Evolutionary conservation across 2,888 invertebrate species (phyloP).

Genomic region (Ornithoptera alexandrae): DNA sequence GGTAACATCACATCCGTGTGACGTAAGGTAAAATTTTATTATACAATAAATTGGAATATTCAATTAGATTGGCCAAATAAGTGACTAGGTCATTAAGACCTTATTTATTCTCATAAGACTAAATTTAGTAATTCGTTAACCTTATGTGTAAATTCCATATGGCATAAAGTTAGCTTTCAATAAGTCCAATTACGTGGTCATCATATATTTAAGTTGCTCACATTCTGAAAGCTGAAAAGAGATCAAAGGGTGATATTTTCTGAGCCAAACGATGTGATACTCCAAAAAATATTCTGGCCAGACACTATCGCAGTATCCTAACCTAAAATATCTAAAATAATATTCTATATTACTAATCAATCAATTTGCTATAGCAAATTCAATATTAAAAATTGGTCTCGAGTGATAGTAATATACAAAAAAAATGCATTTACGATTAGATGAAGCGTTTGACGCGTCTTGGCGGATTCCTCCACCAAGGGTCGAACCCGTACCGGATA

Average conservation of each 20-base stretch:
- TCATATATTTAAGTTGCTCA: slow-evolving; percentile 74
- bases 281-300: slow-evolving; percentile 79
- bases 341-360: slow-evolving; percentile 75
- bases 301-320: slow-evolving; percentile 80
- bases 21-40: slow-evolving; percentile 71
- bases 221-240: slow-evolving; percentile 79
- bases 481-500: slow-evolving; percentile 64
- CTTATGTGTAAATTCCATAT: slow-evolving; percentile 80
- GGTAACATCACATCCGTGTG: slow-evolving; percentile 61
- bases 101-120: slow-evolving; percentile 73
- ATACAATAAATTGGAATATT: slow-evolving; percentile 80
- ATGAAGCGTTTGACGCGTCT: slow-evolving; percentile 57
- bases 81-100: slow-evolving; percentile 78
- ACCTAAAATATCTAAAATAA: slow-evolving; percentile 79
- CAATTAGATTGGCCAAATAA: slow-evolving; percentile 78
- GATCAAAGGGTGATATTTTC: slow-evolving; percentile 79
- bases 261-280: slow-evolving; percentile 80
- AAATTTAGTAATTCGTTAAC: slow-evolving; percentile 81
- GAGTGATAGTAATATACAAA: slow-evolving; percentile 65
- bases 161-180: slow-evolving; percentile 80
- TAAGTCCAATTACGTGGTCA: slow-evolving; percentile 74
- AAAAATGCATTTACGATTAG: slow-evolving; percentile 71
- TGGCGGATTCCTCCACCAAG: slow-evolving; percentile 34
- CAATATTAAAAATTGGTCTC: slow-evolving; percentile 77
- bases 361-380: slow-evolving; percentile 75